A percentile compares a stretch with the other conserved stretches of the same genome.
Evolutionary conservation across 2,113 vertebrate species (phyloP).

Genomic region (Anoura caudifer): DNA sequence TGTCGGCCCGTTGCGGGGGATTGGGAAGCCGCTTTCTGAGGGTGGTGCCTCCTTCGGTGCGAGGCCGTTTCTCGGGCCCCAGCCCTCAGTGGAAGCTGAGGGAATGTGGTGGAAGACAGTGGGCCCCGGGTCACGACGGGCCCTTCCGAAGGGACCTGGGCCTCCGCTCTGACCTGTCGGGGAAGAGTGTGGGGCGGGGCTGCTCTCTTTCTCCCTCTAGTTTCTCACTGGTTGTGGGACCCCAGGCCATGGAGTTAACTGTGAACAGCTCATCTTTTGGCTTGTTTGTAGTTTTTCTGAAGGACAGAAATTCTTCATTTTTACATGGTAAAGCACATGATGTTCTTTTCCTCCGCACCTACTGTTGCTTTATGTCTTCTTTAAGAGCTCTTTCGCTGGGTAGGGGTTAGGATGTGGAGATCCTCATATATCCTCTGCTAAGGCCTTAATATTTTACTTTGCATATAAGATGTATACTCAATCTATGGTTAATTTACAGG

Average conservation of each 20-base stretch:
- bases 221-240: accelerated
- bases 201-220: not conserved
- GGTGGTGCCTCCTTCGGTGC: not conserved
- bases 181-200: no score
- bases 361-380: not conserved
- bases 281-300: not conserved
- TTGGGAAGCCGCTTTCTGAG: not conserved
- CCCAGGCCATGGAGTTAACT: not conserved
- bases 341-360: not conserved
- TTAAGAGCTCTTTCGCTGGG: not conserved
- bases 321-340: not conserved
- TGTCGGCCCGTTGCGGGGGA: not conserved
- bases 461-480: not conserved
- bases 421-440: not conserved
- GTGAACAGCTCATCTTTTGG: not conserved
- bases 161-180: accelerated
- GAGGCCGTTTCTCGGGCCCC: not conserved
- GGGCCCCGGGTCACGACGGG: accelerated
- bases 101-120: accelerated
- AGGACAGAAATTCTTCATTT: not conserved
- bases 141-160: not conserved
- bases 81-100: no score
- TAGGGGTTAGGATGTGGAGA: not conserved
- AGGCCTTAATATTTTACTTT: not conserved
- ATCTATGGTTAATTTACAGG: not conserved